Percentiles rank a stretch among this genome's conserved stretches.
Evolutionary conservation across 2,113 vertebrate genomes (phyloP).

Genomic region (Verasper variegatus): DNA sequence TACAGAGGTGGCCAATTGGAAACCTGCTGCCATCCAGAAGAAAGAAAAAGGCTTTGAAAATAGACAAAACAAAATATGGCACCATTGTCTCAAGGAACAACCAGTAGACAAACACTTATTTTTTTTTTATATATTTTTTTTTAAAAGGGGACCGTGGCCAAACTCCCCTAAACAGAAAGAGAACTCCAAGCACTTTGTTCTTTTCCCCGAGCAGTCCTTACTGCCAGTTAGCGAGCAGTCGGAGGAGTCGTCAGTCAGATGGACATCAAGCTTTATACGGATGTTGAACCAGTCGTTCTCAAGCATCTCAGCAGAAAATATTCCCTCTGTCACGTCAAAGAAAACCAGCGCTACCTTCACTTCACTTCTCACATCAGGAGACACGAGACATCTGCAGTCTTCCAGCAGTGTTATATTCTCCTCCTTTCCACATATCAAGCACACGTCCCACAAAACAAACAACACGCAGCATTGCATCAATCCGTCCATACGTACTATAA

Average conservation of each 20-base stretch:
- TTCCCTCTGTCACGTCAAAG: slow-evolving; percentile 26
- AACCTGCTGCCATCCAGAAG: slow-evolving; percentile 67
- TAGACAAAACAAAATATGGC: slow-evolving; percentile 79
- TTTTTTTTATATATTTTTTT: slow-evolving; percentile 33
- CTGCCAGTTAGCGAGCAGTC: slow-evolving; percentile 29
- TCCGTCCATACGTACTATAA: slow-evolving; percentile 13
- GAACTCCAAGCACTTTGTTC: slow-evolving; percentile 44
- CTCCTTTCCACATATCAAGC: slow-evolving; percentile 23
- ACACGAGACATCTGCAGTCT: slow-evolving; percentile 17
- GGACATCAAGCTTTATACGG: slow-evolving; percentile 49
- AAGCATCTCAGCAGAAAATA: slow-evolving; percentile 31
- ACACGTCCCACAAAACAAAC: slow-evolving; percentile 34
- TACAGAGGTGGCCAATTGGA: slow-evolving; percentile 72
- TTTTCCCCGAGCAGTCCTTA: slow-evolving; percentile 26
- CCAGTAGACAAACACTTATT: slow-evolving; percentile 72
- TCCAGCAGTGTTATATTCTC: background rate
- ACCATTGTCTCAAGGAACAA: slow-evolving; percentile 78
- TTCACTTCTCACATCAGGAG: slow-evolving; percentile 1
- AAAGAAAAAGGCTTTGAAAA: slow-evolving; percentile 66
- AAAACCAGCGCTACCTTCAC: slow-evolving; percentile 35
- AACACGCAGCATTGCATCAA: slow-evolving; percentile 1
- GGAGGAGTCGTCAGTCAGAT: slow-evolving; percentile 49
- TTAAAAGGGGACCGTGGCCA: slow-evolving; percentile 43
- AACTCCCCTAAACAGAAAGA: slow-evolving; percentile 35
- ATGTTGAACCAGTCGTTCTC: slow-evolving; percentile 26